Base-by-base conservation (phyloP, 2,888 invertebrate species). In the Fragum fragum region DNA sequence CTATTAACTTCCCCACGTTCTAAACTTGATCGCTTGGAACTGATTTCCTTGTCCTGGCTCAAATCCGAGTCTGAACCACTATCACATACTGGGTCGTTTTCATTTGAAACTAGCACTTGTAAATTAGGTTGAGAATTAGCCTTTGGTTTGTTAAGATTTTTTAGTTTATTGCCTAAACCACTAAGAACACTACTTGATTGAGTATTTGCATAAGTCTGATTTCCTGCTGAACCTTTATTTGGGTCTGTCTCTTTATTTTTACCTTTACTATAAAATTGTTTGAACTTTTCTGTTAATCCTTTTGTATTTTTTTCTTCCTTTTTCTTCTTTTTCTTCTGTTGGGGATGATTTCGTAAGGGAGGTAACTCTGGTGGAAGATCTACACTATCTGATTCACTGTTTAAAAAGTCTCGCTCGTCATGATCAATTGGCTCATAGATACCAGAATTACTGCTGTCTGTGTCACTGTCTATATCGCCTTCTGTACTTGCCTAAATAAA, bases 41-140 rank as follows among this genome's bases (percentile, higher is more conserved):
- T 52, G n/a, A 66, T 52, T 21, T 29, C 59, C 21, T 55, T 52
- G 23, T 78, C 66, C 0, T 76, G 68, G 47, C 89, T 89, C 28
- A 77, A 76, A 39, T 89, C 90, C 70, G 89, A 88, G 9, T 89
- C 87, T 11, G 85, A 88, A 23, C 87, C 86, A 73, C 87, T 84
- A 39, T 84, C 81, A 79, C 84, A 86, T 18, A 82, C 79, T n/a
- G 84, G 81, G 32, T 74, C 76, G 1, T 82, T 78, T 42, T 81
- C 81, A 26, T 36, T 59, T 36, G 42, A 55, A 2, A 26, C 63
- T 47, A 78, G 69, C 18, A 32, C 52, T 39, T 80, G 80, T 16
- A 84, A 69, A 84, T 71, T 84, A 32, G 74, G 52, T 14, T 36
- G 72, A 14, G 81, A 78, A 61, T 73, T 52, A 32, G 52, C 70